Evolutionary conservation across 2,113 vertebrate genomes (phyloP), one percentile per base, ranked within the genome.

Genomic region (Pantherophis guttatus): DNA sequence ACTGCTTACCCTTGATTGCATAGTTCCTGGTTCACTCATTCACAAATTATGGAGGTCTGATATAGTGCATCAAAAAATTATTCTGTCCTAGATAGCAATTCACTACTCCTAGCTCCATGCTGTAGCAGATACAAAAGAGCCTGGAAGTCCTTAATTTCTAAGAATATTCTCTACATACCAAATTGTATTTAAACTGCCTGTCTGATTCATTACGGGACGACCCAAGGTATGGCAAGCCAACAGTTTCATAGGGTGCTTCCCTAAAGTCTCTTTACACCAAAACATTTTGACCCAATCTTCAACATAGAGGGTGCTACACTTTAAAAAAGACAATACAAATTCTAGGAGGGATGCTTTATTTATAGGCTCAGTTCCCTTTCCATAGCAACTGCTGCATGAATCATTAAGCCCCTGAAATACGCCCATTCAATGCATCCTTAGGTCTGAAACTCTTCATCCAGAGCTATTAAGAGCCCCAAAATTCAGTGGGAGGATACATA

Each of bases 311-410:
- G 15, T 8, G 33, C 39, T 81, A 23, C 21, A 19, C 17, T 93
- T 96, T 95, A 95, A 92, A 96, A 94, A 96, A 96, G 94, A 9
- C 0, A 94, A 95, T 94, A 95, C 93, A 93, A 93, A 90, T 59
- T 92, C 93, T 90, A 93, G 65, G 90, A 93, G 92, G 24, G 52
- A 50, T 88, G 94, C 89, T 95, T 95, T 95, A 97, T 95, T 95
- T 94, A 96, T 95, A 96, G 96, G 93, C 94, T 21, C 53, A 91
- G 92, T 90, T 86, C 93, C 86, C 93, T 96, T 92, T 57, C 97
- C 97, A 97, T 97, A 93, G 96, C 97, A 97, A 97, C 96, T 95
- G 95, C 94, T 94, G 93, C 7, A 89, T 92, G 87, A 92, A 92
- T 92, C 65, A 89, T 81, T 81, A 81, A 81, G 62, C 87, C 19